These are phyloP conservation scores for Dicranocentrus wangi DNA, from an alignment of 2,888 invertebrate genomes.

Conservation along the genomic window DNA sequence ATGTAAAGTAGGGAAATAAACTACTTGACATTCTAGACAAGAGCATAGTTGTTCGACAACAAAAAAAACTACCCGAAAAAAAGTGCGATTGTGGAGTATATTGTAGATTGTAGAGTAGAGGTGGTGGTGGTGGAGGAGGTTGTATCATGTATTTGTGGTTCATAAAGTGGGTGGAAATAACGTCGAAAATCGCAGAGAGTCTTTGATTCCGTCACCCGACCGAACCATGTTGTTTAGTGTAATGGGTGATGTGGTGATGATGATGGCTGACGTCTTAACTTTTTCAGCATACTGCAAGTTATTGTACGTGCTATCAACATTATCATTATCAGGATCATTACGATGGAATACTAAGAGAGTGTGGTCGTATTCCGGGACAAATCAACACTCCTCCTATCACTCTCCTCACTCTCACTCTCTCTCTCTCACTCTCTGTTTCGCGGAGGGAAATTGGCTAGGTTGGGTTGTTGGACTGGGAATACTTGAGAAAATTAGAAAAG, in stretches of 20 bases:
- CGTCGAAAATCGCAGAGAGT: too few relatives aligned
- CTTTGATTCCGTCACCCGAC: background rate
- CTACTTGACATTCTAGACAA: constrained; percentile 38
- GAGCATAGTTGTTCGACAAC: background rate
- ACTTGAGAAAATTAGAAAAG: constrained; percentile 25
- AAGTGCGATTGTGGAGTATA: background rate
- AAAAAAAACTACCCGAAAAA: too few relatives aligned
- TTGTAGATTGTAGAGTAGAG: too few relatives aligned
- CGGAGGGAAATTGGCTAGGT: constrained; percentile 7
- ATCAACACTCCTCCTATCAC: background rate
- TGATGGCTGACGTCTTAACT: constrained; percentile 19
- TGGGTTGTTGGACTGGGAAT: background rate
- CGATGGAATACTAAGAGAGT: background rate
- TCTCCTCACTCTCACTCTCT: background rate
- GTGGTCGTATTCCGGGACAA: background rate
- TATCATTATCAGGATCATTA: constrained; percentile 34
- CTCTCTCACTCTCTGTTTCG: background rate
- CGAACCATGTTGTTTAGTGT: background rate
- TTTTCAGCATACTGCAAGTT: background rate
- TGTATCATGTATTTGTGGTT: too few relatives aligned
- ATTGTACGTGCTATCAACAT: constrained; percentile 29
- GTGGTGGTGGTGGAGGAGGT: too few relatives aligned
- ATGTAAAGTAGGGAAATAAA: background rate
- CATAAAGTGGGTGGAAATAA: too few relatives aligned
- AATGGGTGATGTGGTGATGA: background rate